Evolutionary conservation across 92 coral and sea anemone genomes (phyloP).

Genomic region (Actinernus sp.): DNA sequence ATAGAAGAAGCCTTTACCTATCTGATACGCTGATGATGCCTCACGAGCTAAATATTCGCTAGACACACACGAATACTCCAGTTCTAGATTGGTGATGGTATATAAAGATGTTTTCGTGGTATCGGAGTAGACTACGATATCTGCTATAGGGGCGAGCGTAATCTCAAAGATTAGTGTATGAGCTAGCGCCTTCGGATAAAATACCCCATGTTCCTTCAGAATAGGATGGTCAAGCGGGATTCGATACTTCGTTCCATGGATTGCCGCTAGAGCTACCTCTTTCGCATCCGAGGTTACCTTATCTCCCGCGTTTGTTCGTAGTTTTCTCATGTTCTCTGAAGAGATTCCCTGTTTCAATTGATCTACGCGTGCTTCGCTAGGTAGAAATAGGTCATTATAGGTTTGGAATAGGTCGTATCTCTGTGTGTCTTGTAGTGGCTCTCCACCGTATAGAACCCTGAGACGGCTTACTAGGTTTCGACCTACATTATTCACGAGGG

Average conservation of each 20-base stretch:
- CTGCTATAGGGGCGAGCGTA: conserved; percentile 33
- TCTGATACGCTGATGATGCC: conserved; percentile 27
- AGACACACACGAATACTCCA: conserved; percentile 31
- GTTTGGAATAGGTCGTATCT: conserved; percentile 59
- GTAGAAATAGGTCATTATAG: conserved; percentile 26
- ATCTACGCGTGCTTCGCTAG: conserved; percentile 23
- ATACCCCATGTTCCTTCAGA: conserved; percentile 42
- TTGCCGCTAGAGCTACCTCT: conserved; percentile 41
- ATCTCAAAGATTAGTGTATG: conserved; percentile 47
- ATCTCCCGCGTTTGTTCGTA: conserved; percentile 45
- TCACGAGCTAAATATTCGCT: conserved; percentile 43
- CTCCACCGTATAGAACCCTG: conserved; percentile 43
- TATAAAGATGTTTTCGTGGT: conserved; percentile 5
- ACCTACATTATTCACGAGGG: conserved; percentile 44
- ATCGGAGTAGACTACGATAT: conserved; percentile 31
- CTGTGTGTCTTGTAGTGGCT: conserved; percentile 61
- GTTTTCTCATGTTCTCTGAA: conserved; percentile 26
- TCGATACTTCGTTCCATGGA: conserved; percentile 21
- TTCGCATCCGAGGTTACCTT: conserved; percentile 39
- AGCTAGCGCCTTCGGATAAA: conserved; percentile 43
- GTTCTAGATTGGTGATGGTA: conserved; percentile 46
- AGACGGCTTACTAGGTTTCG: conserved; percentile 58
- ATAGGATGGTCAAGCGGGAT: conserved; percentile 54
- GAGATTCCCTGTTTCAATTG: conserved; percentile 34
- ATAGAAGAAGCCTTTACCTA: conserved; percentile 37